These are phyloP conservation scores for Temnothorax unifasciatus DNA, from an alignment of 2,888 invertebrate genomes.

Conservation along the genomic window DNA sequence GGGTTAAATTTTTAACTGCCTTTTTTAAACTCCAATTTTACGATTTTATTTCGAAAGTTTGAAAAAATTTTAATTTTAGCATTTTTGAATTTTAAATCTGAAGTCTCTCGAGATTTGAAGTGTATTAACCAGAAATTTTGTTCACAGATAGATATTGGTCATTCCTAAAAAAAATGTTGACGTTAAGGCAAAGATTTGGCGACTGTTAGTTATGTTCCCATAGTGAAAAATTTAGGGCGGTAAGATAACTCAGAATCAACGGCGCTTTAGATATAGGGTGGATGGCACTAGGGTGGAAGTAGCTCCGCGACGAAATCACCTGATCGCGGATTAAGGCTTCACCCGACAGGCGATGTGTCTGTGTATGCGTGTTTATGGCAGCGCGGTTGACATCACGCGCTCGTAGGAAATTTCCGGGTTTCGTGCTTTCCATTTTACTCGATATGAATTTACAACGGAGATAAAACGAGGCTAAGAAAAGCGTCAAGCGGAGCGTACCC, in stretches of 20 bases:
- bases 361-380: constrained; percentile 19
- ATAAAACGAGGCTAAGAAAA: constrained; percentile 79
- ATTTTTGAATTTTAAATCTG: not conserved
- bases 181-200: not conserved
- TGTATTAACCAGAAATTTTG: not conserved
- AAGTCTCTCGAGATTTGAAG: not conserved
- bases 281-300: constrained; percentile 25
- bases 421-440: constrained; percentile 63
- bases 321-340: constrained; percentile 56
- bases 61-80: not conserved
- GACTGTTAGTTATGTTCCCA: not conserved
- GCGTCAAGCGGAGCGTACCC: constrained; percentile 61
- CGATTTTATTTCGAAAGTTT: not conserved
- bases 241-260: constrained; percentile 34
- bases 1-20: not conserved
- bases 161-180: not conserved
- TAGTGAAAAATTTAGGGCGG: not conserved
- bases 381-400: constrained; percentile 55
- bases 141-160: not conserved
- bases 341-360: constrained; percentile 34
- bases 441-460: constrained; percentile 81
- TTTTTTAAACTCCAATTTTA: not conserved
- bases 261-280: constrained; percentile 9
- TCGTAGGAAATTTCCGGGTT: constrained; percentile 68
- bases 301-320: constrained; percentile 54